phyloP scores from a whole-genome alignment of 1,140 invertebrate genomes.

The Solenopsis invicta region DNA sequence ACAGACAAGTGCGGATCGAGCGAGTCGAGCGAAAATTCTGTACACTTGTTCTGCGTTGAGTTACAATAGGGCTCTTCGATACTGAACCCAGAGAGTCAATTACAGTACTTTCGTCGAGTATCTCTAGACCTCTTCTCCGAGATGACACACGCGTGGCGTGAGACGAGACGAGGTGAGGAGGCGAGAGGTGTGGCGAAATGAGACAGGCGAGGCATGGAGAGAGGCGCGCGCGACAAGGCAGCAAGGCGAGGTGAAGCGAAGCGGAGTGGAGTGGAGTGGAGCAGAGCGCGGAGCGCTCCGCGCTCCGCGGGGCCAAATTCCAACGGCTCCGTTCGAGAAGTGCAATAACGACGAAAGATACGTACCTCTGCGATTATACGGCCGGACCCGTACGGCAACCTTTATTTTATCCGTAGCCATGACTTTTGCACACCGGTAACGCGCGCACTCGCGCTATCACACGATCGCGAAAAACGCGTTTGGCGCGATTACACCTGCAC shows the following conservation, averaged over 20 bases:
- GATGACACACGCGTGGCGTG: background rate
- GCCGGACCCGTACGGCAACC: conserved; percentile 98
- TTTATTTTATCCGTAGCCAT: conserved; percentile 98
- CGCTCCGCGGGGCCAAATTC: background rate
- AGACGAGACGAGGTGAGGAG: background rate
- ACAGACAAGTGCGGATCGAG: background rate
- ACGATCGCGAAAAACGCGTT: conserved; percentile 68
- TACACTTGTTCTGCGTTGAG: background rate
- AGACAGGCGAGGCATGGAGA: background rate
- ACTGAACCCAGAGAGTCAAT: background rate
- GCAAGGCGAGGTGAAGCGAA: background rate
- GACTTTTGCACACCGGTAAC: conserved; percentile 78
- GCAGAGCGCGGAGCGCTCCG: background rate
- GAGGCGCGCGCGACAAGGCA: too few relatives aligned
- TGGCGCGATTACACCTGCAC: conserved; percentile 64
- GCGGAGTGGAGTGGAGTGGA: background rate
- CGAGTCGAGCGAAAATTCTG: background rate
- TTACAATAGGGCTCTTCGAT: background rate
- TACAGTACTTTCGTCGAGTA: background rate
- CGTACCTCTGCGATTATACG: conserved; percentile 98
- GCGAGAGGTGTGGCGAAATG: background rate
- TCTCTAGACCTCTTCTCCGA: background rate
- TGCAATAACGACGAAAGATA: conserved; percentile 53
- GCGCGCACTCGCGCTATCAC: conserved; percentile 74
- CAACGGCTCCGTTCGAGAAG: background rate